Base-by-base conservation (phyloP, 2,113 vertebrate genomes). In the Kryptolebias marmoratus region DNA sequence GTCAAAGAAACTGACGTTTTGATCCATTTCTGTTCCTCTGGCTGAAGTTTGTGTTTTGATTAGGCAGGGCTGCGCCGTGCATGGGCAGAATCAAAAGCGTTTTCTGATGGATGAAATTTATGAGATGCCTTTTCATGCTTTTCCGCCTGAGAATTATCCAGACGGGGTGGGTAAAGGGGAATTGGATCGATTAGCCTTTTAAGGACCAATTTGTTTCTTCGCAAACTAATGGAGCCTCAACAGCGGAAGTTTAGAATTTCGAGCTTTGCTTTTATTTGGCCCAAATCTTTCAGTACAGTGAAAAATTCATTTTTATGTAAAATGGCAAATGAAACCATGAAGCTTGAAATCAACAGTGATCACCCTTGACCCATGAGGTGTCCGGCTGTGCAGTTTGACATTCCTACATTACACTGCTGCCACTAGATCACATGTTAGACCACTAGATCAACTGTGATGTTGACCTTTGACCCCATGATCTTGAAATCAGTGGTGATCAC, bases 1-100 rank as follows among this genome's bases (percentile, higher is more conserved):
- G 18, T 64, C 36, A 30, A 55, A 59, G 66, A 81, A 87, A 73
- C 70, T 7, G 73, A 73, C 83, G 85, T 81, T 79, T 27, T 55
- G 58, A 84, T 87, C 79, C 71, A 83, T 87, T 68, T 73, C 73
- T 75, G 60, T 62, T 75, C 85, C 65, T 81, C 80, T 18, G 4
- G 74, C 75, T 68, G 82, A 39, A 73, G 76, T 76, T 73, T 64
- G 81, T 63, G 75, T 79, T 83, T 79, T 83, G 72, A 81, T 89
- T 60, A 56, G 75, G 42, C 65, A 1, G 68, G 53, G 61, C 47
- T 45, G 22, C 6, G 64, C 58, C 9, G 75, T 15, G 60, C 73
- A 56, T 10, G 39, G 52, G n/a, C 47, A 50, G 58, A 82, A 79
- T 77, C 81, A 79, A 69, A 87, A 61, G 42, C 69, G 49, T 87